Percentiles rank a stretch among this genome's conserved stretches.
Conservation (phyloP, 2,797 vertebrate species). For the Chelon auratus region DNA sequence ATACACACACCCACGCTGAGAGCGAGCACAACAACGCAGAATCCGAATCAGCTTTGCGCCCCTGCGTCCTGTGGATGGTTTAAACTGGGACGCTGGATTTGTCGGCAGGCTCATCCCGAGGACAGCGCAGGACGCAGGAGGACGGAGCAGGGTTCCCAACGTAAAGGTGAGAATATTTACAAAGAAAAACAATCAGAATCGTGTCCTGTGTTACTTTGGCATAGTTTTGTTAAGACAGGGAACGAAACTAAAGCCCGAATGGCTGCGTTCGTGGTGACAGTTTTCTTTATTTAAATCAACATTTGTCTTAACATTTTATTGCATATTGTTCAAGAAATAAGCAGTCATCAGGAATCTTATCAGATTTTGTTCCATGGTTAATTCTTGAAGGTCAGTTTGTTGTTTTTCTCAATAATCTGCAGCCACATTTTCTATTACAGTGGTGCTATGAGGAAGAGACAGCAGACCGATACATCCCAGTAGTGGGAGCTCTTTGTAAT, state of each 20-base stretch:
- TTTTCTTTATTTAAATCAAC: neutral
- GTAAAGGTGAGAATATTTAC: constrained; percentile 45
- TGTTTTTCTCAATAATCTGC: no score
- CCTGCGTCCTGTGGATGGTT: constrained; percentile 30
- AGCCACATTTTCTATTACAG: neutral
- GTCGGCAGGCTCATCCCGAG: constrained; percentile 18
- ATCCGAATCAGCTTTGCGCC: neutral
- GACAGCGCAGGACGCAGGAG: constrained; percentile 13
- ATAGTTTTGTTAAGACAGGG: neutral
- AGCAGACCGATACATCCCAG: neutral
- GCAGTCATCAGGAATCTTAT: no score
- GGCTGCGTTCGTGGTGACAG: fast-evolving
- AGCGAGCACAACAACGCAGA: neutral
- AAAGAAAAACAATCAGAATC: neutral
- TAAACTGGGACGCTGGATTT: constrained; percentile 22
- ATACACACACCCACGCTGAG: constrained; percentile 25
- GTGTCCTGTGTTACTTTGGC: neutral
- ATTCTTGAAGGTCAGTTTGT: no score
- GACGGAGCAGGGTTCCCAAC: constrained; percentile 9
- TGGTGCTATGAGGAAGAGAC: neutral
- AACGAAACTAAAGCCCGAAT: neutral
- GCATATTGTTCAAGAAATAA: no score
- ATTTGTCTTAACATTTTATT: neutral
- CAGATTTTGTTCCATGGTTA: no score
- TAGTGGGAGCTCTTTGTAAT: neutral